phyloP scores from a whole-genome alignment of 92 coral and sea anemone genomes.

The Meandrina meandrites region DNA sequence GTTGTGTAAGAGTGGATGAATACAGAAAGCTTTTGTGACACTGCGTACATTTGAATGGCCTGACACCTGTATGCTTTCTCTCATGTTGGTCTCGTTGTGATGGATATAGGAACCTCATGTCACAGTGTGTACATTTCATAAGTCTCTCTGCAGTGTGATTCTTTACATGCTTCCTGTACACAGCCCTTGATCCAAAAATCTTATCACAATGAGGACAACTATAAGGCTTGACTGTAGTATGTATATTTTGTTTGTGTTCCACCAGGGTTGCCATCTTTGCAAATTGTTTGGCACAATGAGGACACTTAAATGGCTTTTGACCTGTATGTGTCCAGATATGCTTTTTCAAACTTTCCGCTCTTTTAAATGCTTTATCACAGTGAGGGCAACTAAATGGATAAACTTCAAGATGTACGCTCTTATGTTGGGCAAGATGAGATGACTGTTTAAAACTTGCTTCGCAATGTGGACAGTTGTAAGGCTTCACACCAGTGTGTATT shows the following conservation, averaged over 20 bases:
- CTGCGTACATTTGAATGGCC: slow-evolving; percentile 6
- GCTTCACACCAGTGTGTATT: background rate
- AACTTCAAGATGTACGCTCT: background rate
- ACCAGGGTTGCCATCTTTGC: too few species aligned
- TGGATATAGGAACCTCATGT: background rate
- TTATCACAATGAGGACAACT: background rate
- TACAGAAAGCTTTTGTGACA: slow-evolving; percentile 4
- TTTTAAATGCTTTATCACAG: slow-evolving; percentile 12
- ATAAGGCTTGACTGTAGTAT: background rate
- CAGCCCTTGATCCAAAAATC: background rate
- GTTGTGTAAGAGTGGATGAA: background rate
- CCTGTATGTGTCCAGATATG: slow-evolving; percentile 4
- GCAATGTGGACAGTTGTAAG: slow-evolving; percentile 19
- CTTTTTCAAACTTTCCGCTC: background rate
- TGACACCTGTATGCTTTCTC: background rate
- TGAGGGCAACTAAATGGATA: background rate
- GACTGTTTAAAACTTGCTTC: background rate
- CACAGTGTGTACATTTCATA: background rate
- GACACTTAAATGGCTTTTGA: background rate
- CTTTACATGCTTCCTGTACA: background rate
- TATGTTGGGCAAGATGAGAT: background rate
- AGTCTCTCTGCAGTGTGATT: background rate
- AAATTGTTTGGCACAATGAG: background rate
- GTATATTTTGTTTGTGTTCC: background rate
- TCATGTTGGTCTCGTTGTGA: background rate